phyloP scores from a whole-genome alignment of 2,888 invertebrate genomes.

The Drosophila demipolita region DNA sequence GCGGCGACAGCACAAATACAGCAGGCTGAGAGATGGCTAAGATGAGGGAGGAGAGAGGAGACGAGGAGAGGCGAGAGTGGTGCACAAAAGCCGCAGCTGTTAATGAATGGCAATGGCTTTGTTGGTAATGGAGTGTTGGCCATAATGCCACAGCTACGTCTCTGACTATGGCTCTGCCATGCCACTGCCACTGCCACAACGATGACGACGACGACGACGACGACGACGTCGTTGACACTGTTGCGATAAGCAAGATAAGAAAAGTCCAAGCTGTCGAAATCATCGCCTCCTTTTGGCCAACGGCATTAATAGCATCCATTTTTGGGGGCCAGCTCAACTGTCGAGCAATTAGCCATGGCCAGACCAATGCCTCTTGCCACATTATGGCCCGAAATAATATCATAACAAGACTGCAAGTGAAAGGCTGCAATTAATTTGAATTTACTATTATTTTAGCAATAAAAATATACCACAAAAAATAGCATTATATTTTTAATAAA shows the following conservation, averaged over 20 bases:
- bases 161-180: conserved; percentile 12
- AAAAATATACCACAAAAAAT: not conserved
- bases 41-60: not conserved
- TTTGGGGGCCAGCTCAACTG: conserved; percentile 4
- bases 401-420: conserved; percentile 31
- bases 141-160: conserved; percentile 58
- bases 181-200: conserved; percentile 33
- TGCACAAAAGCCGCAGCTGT: conserved; percentile 67
- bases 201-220: conserved; percentile 12
- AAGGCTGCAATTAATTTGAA: conserved; percentile 19
- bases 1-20: conserved; percentile 61
- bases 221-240: conserved; percentile 58
- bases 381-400: conserved; percentile 29
- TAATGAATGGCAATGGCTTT: conserved; percentile 77
- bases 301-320: conserved; percentile 15
- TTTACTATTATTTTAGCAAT: not conserved
- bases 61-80: not conserved
- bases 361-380: conserved; percentile 20
- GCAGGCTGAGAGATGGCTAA: not conserved
- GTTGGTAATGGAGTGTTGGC: conserved; percentile 76
- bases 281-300: conserved; percentile 14
- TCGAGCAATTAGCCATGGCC: conserved; percentile 50
- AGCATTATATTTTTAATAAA: not conserved
- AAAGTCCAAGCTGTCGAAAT: conserved; percentile 38
- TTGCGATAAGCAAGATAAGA: conserved; percentile 68